phyloP scores from a whole-genome alignment of 2,797 vertebrate species.

The Hozukius guyotensis region DNA sequence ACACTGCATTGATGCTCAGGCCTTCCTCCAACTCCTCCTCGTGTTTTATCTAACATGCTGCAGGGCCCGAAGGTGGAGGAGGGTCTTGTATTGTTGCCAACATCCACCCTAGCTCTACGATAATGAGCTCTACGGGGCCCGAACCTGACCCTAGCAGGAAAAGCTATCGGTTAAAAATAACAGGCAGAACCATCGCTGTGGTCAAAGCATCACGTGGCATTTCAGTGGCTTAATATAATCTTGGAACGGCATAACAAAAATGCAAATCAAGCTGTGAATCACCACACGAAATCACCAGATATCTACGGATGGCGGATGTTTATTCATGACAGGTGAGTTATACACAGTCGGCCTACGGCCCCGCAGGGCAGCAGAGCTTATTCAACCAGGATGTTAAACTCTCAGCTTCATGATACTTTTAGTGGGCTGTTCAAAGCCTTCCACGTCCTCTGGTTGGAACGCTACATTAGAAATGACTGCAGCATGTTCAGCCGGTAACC shows the following conservation, averaged over 20 bases:
- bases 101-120: slow-evolving; percentile 49
- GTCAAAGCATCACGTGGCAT: slow-evolving; percentile 34
- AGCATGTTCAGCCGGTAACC: slow-evolving; percentile 19
- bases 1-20: slow-evolving; percentile 35
- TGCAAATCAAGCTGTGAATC: slow-evolving; percentile 60
- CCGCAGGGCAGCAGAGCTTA: slow-evolving; percentile 40
- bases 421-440: slow-evolving; percentile 47
- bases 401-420: slow-evolving; percentile 41
- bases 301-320: slow-evolving; percentile 45
- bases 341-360: slow-evolving; percentile 13
- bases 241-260: slow-evolving; percentile 33
- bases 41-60: slow-evolving; percentile 55
- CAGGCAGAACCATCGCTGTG: slow-evolving; percentile 7
- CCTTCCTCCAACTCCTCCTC: slow-evolving; percentile 62
- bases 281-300: slow-evolving; percentile 42
- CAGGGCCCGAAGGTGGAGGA: slow-evolving; percentile 58
- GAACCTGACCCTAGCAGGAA: slow-evolving; percentile 54
- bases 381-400: slow-evolving; percentile 53
- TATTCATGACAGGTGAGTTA: slow-evolving; percentile 70
- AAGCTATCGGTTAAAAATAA: slow-evolving; percentile 68
- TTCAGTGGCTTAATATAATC: slow-evolving; percentile 46
- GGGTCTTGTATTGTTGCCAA: slow-evolving; percentile 66
- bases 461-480: slow-evolving; percentile 24
- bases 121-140: slow-evolving; percentile 69
- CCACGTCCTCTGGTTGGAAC: slow-evolving; percentile 40